Percentiles rank a stretch among this genome's conserved stretches.
These are phyloP conservation scores for Sandelia bainsii DNA, from an alignment of 2,797 vertebrate genomes.

Conservation along the genomic window DNA sequence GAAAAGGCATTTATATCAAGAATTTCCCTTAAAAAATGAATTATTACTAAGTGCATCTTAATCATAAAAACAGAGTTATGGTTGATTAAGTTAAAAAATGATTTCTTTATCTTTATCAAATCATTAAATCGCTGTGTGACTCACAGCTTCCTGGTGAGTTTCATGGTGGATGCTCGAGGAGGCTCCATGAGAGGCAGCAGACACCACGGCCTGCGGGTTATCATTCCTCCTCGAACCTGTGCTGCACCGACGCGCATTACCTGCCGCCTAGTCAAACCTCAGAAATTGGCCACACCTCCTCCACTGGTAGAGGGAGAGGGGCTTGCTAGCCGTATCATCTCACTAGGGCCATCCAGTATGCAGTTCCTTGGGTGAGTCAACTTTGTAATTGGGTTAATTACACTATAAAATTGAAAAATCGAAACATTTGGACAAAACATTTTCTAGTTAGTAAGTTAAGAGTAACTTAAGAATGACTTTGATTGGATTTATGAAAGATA, in stretches of 20 bases:
- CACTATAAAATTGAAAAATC: not conserved
- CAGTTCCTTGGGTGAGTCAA: conserved; percentile 94
- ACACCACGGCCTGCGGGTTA: conserved; percentile 93
- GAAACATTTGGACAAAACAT: not conserved
- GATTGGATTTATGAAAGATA: not conserved
- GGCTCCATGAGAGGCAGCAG: conserved; percentile 97
- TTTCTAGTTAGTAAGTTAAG: not conserved
- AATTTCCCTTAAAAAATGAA: not conserved
- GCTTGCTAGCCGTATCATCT: conserved; percentile 94
- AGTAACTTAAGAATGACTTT: not conserved
- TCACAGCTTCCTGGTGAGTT: conserved; percentile 96
- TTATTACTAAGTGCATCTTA: conserved; percentile 1
- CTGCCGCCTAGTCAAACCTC: conserved; percentile 96
- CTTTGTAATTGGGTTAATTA: not conserved
- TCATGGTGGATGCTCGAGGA: conserved; percentile 98
- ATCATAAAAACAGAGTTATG: not conserved
- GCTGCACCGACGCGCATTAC: conserved; percentile 96
- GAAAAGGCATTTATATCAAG: not conserved
- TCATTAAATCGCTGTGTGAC: not conserved
- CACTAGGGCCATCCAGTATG: conserved; percentile 92
- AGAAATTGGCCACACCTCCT: conserved; percentile 93
- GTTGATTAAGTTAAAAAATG: not conserved
- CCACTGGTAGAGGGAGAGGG: conserved; percentile 96
- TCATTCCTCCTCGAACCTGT: conserved; percentile 94
- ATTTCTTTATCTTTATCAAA: conserved; percentile 10